Base-by-base conservation (phyloP, 2,113 vertebrate genomes). In the Atlantisia rogersi region DNA sequence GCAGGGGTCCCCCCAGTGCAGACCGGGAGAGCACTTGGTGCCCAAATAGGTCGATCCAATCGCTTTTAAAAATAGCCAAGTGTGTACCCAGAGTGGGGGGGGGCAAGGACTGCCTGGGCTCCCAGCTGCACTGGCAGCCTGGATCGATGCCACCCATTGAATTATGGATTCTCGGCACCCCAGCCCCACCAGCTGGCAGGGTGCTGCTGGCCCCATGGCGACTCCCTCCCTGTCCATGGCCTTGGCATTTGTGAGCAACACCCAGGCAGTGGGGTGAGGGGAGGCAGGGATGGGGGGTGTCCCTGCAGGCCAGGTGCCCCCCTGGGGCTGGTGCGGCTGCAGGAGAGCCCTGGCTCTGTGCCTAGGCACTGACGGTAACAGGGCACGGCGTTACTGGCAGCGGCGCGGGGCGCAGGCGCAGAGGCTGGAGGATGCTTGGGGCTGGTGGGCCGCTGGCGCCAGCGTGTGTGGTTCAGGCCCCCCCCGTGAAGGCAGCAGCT, bases 101-200 rank as follows among this genome's bases (percentile, higher is more conserved):
- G 64, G 32, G 71, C 1, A 18, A 22, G 81, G 37, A 76, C 81
- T 86, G 70, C 83, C 86, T 4, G 16, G 82, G 87, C 81, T 87
- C 78, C 24, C 3, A 59, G 86, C 75, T 28, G 15, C 4, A 56
- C 92, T 73, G 76, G 90, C 88, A 88, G 77, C 56, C 79, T 96
- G 96, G 86, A 75, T 31, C 24, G 2, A 35, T 89, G 95, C 95
- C 96, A 96, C 70, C 42, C 92, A 93, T 83, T 88, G 89, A 95
- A 76, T 84, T 35, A 88, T 2, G 52, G 81, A 70, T 85, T 71
- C 56, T 26, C 15, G 14, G 87, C 78, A 76, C 55, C 64, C 75
- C 11, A 10, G 83, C 44, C 60, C 82, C 5, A 10, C 46, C 3
- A 46, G 40, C 88, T 92, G 81, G 82, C 87, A 42, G 25, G 10